Evolutionary conservation across 2,113 vertebrate genomes (phyloP), one percentile per base, ranked within the genome.

Genomic region (Anser brachyrhynchus): DNA sequence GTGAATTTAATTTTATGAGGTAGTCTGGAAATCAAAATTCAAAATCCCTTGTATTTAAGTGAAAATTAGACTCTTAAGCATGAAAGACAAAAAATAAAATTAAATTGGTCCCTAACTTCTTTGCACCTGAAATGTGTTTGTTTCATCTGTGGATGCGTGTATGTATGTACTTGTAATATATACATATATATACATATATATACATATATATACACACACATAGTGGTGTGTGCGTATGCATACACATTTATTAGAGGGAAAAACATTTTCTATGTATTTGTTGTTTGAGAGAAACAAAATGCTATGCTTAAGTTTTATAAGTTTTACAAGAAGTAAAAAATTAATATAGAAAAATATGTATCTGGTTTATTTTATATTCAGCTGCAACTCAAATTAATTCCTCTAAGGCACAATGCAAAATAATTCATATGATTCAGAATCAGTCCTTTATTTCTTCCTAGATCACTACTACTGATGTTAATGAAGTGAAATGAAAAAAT

Each of bases 171-270:
- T 22, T 73, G 6, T 64, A 2, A 2, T n/a, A 2, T 39, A 4
- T 14, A 19, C 43, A 17, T 21, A 19, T 20, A 49, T 49, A 49
- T 14, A 19, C 43, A 17, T 21, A 19, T 20, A 49, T 49, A 49
- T 21, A 49, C 10, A 49, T 3, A 49, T 21, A 49, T 21, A 22
- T 49, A 49, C 16, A 44, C 43, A 43, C 43, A 43, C 15, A 16
- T 6, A 35, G 1, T 2, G 0, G 1, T 3, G 2, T 35, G 1
- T 18, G 5, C 0, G 3, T 11, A 2, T 62, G 21, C 21, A 35
- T 61, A 33, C 46, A 21, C 46, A 21, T 49, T 49, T 75, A 54
- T 73, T 20, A 13, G 1, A 43, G 3, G 15, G 11, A 61, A 41
- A 54, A 62, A 25, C 21, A 33, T 28, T 76, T 31, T 62, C 57